Conservation (phyloP, 2,888 invertebrate species). For the Orthonevra nobilis region DNA sequence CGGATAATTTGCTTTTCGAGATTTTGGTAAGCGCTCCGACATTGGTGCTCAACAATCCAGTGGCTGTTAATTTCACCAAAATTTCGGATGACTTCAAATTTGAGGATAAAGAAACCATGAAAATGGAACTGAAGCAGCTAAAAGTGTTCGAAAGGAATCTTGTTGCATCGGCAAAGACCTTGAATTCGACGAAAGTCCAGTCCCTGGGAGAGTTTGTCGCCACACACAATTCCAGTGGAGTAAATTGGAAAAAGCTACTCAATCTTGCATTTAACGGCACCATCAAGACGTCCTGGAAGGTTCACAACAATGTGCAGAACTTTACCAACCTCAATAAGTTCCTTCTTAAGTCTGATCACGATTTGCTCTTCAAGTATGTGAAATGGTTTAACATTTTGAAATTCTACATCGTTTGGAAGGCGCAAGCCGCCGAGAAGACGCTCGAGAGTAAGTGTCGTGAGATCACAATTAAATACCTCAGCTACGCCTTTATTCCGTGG, state of each 20-base stretch:
- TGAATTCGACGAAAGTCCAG: constrained; percentile 72
- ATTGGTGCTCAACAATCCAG: constrained; percentile 55
- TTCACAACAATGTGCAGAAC: constrained; percentile 73
- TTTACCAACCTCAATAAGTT: constrained; percentile 73
- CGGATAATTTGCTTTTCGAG: constrained; percentile 73
- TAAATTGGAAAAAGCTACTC: constrained; percentile 76
- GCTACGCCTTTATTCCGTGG: constrained; percentile 76
- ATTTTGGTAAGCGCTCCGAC: constrained; percentile 71
- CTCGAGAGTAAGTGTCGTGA: constrained; percentile 73
- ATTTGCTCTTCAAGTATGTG: constrained; percentile 72
- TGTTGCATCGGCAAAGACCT: constrained; percentile 54
- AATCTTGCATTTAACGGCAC: constrained; percentile 76
- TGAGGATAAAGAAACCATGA: constrained; percentile 37
- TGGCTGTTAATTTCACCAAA: constrained; percentile 71
- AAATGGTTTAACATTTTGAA: constrained; percentile 74
- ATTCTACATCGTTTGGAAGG: constrained; percentile 74
- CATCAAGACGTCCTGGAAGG: constrained; percentile 72
- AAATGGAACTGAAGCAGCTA: constrained; percentile 69
- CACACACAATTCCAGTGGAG: constrained; percentile 73
- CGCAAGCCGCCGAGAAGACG: constrained; percentile 66
- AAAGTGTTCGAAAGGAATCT: constrained; percentile 74
- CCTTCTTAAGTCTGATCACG: constrained; percentile 68
- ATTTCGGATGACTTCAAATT: constrained; percentile 74
- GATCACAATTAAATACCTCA: constrained; percentile 73
- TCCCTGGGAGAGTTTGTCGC: constrained; percentile 72